Evolutionary conservation across 1,140 invertebrate species (phyloP).

Genomic region (Akabosia matsudoensis): DNA sequence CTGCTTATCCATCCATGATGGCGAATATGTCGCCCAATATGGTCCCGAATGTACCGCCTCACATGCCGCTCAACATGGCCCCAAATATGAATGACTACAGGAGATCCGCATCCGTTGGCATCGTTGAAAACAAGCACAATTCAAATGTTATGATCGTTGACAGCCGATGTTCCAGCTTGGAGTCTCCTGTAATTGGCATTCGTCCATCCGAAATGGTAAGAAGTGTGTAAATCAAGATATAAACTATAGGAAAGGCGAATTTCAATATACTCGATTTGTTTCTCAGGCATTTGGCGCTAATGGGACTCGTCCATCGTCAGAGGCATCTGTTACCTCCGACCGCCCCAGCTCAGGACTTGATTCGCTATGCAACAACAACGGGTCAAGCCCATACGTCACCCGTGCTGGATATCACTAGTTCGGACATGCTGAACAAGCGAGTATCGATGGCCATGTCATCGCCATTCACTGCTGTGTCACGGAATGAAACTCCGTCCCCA

Average conservation of each 20-base stretch:
- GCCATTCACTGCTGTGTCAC: neutral
- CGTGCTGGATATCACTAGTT: neutral
- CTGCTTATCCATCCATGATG: neutral
- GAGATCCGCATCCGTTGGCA: neutral
- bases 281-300: neutral
- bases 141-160: constrained; percentile 6
- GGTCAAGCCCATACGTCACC: neutral
- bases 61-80: too few species aligned
- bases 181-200: constrained; percentile 9
- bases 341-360: constrained; percentile 5
- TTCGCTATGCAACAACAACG: neutral
- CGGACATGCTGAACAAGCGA: neutral
- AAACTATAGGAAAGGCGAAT: neutral
- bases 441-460: neutral
- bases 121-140: neutral
- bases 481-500: constrained; percentile 6
- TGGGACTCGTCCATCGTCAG: neutral
- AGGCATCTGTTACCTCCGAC: neutral
- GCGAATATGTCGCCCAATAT: too few species aligned
- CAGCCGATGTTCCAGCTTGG: constrained; percentile 12
- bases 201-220: neutral
- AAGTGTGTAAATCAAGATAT: neutral
- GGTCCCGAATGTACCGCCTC: too few species aligned
- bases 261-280: neutral
- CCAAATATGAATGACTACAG: neutral